These are phyloP conservation scores for Sebastolobus alascanus DNA, from an alignment of 2,797 vertebrate genomes.

Conservation along the genomic window DNA sequence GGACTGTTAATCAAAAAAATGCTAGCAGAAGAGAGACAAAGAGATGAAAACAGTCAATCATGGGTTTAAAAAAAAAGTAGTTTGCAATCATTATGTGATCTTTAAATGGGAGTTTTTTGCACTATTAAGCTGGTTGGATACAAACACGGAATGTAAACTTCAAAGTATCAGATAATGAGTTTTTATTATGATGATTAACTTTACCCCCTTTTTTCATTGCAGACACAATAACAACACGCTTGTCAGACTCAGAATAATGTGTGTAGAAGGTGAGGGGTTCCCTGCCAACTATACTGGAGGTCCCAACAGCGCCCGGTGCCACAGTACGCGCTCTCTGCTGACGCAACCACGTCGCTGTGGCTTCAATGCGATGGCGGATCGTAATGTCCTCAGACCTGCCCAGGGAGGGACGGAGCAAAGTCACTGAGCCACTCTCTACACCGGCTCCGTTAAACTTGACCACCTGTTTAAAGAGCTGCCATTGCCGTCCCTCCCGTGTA, in stretches of 20 bases:
- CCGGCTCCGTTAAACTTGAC: slow-evolving; percentile 47
- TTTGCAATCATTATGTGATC: not conserved
- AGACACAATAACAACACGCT: not conserved
- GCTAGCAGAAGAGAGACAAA: not conserved
- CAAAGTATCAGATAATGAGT: not conserved
- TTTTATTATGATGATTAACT: not conserved
- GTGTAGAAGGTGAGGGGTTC: not conserved
- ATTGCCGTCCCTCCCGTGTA: slow-evolving; percentile 36
- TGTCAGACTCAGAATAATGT: not conserved
- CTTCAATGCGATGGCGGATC: slow-evolving; percentile 80
- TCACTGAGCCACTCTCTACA: slow-evolving; percentile 63
- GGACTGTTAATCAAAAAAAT: not conserved
- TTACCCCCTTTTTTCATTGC: not conserved
- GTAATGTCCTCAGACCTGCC: slow-evolving; percentile 72
- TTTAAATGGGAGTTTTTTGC: not conserved
- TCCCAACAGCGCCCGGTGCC: slow-evolving; percentile 64
- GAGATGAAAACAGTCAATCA: not conserved
- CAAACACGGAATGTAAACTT: not conserved
- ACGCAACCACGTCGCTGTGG: slow-evolving; percentile 80
- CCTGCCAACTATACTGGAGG: slow-evolving; percentile 45
- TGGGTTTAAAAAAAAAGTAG: not conserved
- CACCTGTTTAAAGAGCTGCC: slow-evolving; percentile 59
- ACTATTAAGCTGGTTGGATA: not conserved
- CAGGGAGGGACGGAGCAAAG: slow-evolving; percentile 79
- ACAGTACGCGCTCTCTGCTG: slow-evolving; percentile 72